Evolutionary conservation across 1,140 invertebrate genomes (phyloP), one percentile per base, ranked within the genome.

Genomic region (Spodoptera litura): DNA sequence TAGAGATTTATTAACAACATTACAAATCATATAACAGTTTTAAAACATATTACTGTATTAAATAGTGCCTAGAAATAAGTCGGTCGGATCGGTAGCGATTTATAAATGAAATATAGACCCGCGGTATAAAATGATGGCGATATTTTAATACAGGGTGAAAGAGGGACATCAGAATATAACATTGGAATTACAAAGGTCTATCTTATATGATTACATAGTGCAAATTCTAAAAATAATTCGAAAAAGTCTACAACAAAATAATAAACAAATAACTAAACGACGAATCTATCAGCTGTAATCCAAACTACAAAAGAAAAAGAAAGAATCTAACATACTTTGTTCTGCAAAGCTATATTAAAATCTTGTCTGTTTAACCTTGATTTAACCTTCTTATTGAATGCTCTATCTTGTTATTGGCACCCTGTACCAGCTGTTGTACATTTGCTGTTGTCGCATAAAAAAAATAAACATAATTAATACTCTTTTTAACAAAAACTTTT

Each of bases 361-460:
- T 51, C 52, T 74, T 27, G 53, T 15, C 31, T 5, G 27, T 52
- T 61, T 74, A 59, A 61, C 70, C 85, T 82, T 88, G 80, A 51
- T 75, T 82, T 31, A 92, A 82, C 81, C 82, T 91, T 88, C 83
- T 87, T 85, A 91, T 84, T 44, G 89, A 89, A 51, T 52, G 53
- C 72, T 88, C 86, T 64, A 93, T 88, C 85, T 88, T 93, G 80
- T 52, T 82, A 76, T 85, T 87, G n/a, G 87, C 87, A 78, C 79
- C 81, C 85, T 89, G 85, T 83, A 91, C 90, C 87, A 91, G 85
- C 76, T 85, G 81, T 52, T 78, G 81, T 78, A 92, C 83, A 84
- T 85, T 88, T 52, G 73, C 80, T 85, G 79, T 58, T 78, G 78
- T 68, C 20, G 74, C 64, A 82, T 4, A 81, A 59, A 79, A 4